phyloP scores from a whole-genome alignment of 2,797 vertebrate genomes.

The Chiloscyllium punctatum region DNA sequence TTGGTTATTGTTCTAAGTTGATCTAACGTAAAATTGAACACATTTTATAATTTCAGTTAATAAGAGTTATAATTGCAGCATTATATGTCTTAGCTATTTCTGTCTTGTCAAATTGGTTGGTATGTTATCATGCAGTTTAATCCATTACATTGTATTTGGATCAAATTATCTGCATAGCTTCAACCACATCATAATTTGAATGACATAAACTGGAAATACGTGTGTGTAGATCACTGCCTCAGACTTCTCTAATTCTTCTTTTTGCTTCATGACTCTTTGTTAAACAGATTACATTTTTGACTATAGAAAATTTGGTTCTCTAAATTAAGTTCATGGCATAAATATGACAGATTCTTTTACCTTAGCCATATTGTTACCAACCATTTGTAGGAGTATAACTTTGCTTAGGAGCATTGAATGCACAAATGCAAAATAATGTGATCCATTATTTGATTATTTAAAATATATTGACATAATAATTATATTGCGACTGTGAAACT shows the following conservation, averaged over 20 bases:
- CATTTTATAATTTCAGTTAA: neutral
- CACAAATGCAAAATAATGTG: neutral
- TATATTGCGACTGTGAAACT: neutral
- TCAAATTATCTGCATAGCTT: neutral
- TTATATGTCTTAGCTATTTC: neutral
- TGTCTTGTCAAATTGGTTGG: neutral
- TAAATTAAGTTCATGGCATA: neutral
- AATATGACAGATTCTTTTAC: neutral
- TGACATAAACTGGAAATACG: neutral
- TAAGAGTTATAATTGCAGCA: conserved; percentile 7
- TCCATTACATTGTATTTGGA: neutral
- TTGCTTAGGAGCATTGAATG: neutral
- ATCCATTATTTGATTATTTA: neutral
- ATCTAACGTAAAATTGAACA: neutral
- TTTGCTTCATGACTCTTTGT: neutral
- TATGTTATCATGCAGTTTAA: neutral
- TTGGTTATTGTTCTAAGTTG: neutral
- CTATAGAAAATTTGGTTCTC: neutral
- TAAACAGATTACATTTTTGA: neutral
- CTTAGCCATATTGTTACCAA: neutral
- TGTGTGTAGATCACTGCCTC: neutral
- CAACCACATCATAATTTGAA: neutral
- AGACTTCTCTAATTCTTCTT: neutral
- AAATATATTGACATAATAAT: neutral
- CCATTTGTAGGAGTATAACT: no score